Percentiles rank a stretch among this genome's conserved stretches.
These are phyloP conservation scores for Brotula barbata DNA, from an alignment of 2,797 vertebrate species.

Conservation along the genomic window DNA sequence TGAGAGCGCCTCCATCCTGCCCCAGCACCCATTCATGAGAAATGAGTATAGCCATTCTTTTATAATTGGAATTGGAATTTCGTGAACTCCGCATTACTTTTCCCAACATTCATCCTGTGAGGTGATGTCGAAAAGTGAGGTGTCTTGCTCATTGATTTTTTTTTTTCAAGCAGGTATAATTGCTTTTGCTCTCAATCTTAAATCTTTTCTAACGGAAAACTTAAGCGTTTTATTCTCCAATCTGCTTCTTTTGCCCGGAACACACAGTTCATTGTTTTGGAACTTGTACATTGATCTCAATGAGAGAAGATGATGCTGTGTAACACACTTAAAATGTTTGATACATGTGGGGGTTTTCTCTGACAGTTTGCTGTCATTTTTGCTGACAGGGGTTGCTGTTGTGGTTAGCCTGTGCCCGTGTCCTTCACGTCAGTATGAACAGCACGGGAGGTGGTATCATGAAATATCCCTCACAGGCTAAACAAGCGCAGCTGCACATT, in stretches of 20 bases:
- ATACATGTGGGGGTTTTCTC: too few relatives aligned
- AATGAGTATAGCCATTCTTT: too few relatives aligned
- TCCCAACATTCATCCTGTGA: too few relatives aligned
- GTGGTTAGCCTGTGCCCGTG: conserved; percentile 35
- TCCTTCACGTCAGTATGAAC: conserved; percentile 55
- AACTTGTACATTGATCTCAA: conserved; percentile 44
- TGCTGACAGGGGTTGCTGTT: conserved; percentile 29
- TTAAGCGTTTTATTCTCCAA: too few relatives aligned
- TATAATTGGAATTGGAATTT: too few relatives aligned
- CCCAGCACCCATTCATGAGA: too few relatives aligned
- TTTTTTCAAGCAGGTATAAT: conserved; percentile 34
- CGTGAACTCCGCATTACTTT: too few relatives aligned
- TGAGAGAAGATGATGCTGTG: conserved; percentile 37
- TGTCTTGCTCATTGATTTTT: conserved; percentile 27
- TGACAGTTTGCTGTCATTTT: background rate
- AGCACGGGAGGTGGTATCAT: conserved; percentile 56
- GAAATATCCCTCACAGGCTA: conserved; percentile 63
- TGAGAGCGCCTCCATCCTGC: too few relatives aligned
- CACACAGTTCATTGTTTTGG: conserved; percentile 38
- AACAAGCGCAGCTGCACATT: conserved; percentile 62
- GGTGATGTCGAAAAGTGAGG: conserved; percentile 15
- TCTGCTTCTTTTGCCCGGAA: conserved; percentile 19
- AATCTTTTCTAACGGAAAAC: background rate
- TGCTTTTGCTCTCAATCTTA: conserved; percentile 37
- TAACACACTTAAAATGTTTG: too few relatives aligned